Evolutionary conservation across 2,888 invertebrate species (phyloP).

Genomic region (Thecocarcelia acutangulata): DNA sequence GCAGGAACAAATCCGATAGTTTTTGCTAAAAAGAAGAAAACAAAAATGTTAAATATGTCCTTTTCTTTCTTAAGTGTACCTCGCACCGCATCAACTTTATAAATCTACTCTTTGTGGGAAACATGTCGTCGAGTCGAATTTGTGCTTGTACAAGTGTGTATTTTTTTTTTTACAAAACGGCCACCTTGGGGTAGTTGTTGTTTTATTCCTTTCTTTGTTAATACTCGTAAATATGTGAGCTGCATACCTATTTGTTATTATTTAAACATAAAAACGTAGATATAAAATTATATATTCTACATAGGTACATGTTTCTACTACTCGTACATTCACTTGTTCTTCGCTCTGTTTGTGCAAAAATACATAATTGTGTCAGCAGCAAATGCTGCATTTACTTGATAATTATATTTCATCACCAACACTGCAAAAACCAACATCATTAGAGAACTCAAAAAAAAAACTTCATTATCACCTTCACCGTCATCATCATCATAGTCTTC

Average conservation of each 20-base stretch:
- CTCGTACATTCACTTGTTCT: slow-evolving; percentile 30
- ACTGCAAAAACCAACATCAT: background rate
- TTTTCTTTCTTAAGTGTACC: slow-evolving; percentile 1
- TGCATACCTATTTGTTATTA: slow-evolving; percentile 15
- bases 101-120: slow-evolving; percentile 20
- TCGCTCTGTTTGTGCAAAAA: slow-evolving; percentile 47
- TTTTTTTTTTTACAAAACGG: slow-evolving; percentile 45
- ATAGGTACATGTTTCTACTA: background rate
- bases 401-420: slow-evolving; percentile 30
- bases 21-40: slow-evolving; percentile 16
- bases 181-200: slow-evolving; percentile 42
- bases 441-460: background rate
- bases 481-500: slow-evolving; percentile 1
- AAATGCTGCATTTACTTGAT: slow-evolving; percentile 69
- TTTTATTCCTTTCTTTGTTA: background rate
- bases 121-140: slow-evolving; percentile 19
- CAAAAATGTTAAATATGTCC: slow-evolving; percentile 5
- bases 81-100: background rate
- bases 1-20: slow-evolving; percentile 17
- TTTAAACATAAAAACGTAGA: background rate
- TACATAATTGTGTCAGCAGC: slow-evolving; percentile 76
- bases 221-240: background rate
- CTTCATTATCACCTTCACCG: slow-evolving; percentile 11
- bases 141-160: background rate
- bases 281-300: background rate